Percentiles rank a stretch among this genome's conserved stretches.
These are phyloP conservation scores for Kryptolebias ocellatus DNA, from an alignment of 2,797 vertebrate species.

Conservation along the genomic window DNA sequence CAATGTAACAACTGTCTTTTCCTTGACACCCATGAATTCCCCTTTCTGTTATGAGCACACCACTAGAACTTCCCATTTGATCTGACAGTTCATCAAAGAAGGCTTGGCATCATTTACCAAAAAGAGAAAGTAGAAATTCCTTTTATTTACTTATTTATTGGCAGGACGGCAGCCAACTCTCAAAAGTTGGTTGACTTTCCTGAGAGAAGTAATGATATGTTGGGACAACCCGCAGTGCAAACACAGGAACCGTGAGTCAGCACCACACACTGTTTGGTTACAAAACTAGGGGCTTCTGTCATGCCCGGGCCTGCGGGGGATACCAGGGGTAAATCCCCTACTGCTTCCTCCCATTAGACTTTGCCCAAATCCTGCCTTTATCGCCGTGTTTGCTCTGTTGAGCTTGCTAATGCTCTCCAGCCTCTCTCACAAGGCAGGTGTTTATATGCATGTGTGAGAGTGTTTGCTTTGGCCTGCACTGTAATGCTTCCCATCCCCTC, in stretches of 20 bases:
- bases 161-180: conserved; percentile 31
- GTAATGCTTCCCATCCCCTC: conserved; percentile 65
- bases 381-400: conserved; percentile 72
- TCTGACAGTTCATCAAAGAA: conserved; percentile 43
- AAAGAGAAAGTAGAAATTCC: conserved; percentile 62
- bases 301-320: conserved; percentile 68
- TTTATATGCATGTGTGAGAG: conserved; percentile 65
- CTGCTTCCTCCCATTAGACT: conserved; percentile 70
- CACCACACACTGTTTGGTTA: conserved; percentile 65
- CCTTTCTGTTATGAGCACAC: conserved; percentile 4
- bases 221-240: conserved; percentile 68
- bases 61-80: conserved; percentile 19
- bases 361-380: conserved; percentile 73
- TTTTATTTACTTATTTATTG: conserved; percentile 53
- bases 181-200: conserved; percentile 51
- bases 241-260: conserved; percentile 76
- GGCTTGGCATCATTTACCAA: conserved; percentile 44
- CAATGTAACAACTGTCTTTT: conserved; percentile 56
- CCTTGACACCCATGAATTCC: conserved; percentile 62
- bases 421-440: conserved; percentile 70
- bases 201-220: conserved; percentile 73
- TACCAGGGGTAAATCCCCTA: conserved; percentile 59
- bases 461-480: conserved; percentile 66
- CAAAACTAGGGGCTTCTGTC: conserved; percentile 60
- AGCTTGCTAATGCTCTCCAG: conserved; percentile 73